Percentiles rank a stretch among this genome's conserved stretches.
These are phyloP conservation scores for Australoheros scitulus DNA, from an alignment of 2,113 vertebrate genomes.

Conservation along the genomic window DNA sequence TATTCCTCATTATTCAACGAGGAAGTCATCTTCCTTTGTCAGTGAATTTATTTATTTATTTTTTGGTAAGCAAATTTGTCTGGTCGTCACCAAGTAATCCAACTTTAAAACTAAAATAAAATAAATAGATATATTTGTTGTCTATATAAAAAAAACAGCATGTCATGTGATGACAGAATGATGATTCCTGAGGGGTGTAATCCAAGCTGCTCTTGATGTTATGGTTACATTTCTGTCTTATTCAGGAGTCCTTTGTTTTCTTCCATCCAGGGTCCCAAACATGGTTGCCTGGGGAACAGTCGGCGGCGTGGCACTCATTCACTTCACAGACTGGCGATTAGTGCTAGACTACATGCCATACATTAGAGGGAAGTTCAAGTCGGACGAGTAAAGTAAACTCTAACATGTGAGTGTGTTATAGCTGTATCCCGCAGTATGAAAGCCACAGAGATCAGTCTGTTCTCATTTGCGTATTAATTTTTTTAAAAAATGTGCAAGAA, in stretches of 20 bases:
- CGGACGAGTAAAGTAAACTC: slow-evolving; percentile 73
- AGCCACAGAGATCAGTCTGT: neutral
- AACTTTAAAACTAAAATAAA: no score
- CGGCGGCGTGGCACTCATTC: slow-evolving; percentile 81
- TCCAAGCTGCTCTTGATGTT: neutral
- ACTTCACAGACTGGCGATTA: slow-evolving; percentile 92
- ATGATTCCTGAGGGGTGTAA: neutral
- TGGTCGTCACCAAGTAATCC: neutral
- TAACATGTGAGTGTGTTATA: slow-evolving; percentile 55
- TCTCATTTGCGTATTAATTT: neutral
- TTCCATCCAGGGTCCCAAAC: slow-evolving; percentile 84
- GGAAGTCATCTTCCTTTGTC: neutral
- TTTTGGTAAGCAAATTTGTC: neutral
- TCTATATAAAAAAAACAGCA: neutral
- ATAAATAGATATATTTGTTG: neutral
- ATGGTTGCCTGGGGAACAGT: slow-evolving; percentile 82
- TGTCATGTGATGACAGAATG: neutral
- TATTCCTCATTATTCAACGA: neutral
- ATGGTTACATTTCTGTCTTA: neutral
- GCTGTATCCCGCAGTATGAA: neutral
- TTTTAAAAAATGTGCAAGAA: neutral
- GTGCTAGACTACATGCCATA: slow-evolving; percentile 94
- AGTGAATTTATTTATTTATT: neutral
- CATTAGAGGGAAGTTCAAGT: slow-evolving; percentile 86
- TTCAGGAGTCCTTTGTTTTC: neutral